phyloP scores from a whole-genome alignment of 2,113 vertebrate species.

The Phylloscopus whistleri region DNA sequence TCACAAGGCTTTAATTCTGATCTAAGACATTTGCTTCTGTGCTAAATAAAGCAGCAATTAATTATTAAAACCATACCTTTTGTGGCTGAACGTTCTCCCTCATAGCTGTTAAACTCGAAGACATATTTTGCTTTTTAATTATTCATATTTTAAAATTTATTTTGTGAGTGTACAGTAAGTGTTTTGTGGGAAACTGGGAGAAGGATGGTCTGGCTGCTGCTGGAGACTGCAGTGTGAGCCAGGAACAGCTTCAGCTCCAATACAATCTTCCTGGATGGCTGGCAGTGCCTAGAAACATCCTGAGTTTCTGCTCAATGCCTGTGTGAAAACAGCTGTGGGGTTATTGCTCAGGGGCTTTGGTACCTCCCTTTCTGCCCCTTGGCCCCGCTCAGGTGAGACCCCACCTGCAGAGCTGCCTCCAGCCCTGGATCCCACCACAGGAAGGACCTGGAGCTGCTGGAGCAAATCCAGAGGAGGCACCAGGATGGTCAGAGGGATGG shows the following conservation, averaged over 20 bases:
- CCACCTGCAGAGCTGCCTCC: background rate
- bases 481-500: background rate
- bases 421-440: background rate
- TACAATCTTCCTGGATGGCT: background rate
- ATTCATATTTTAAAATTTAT: slow-evolving; percentile 47
- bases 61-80: slow-evolving; percentile 66
- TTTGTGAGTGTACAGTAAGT: slow-evolving; percentile 13
- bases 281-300: background rate
- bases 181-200: background rate
- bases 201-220: background rate
- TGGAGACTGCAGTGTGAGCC: background rate
- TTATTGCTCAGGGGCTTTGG: background rate
- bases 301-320: background rate
- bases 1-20: slow-evolving; percentile 25
- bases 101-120: slow-evolving; percentile 31
- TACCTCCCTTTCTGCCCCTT: background rate
- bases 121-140: slow-evolving; percentile 55
- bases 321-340: background rate
- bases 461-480: background rate
- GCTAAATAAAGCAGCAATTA: slow-evolving; percentile 61
- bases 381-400: background rate
- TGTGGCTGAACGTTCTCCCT: slow-evolving; percentile 10
- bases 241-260: background rate
- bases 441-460: background rate
- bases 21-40: slow-evolving; percentile 29